Base-by-base conservation (phyloP, 2,888 invertebrate genomes). In the Strigamia crassipes region DNA sequence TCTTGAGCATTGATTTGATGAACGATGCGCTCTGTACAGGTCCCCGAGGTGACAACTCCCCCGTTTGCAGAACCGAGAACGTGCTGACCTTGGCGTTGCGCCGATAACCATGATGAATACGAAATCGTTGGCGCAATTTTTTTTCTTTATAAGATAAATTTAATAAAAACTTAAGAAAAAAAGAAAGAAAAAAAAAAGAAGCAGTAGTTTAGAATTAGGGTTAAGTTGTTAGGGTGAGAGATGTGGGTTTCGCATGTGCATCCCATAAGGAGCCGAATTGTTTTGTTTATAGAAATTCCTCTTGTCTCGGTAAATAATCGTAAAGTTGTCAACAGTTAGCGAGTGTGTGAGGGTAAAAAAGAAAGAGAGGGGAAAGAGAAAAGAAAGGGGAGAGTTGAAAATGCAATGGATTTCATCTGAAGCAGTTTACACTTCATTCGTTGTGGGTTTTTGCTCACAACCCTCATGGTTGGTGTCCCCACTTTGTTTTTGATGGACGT, bases 401-500 rank as follows among this genome's bases (percentile, higher is more conserved):
- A 23, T 73, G 73, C 31, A 73, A 27, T 73, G 73, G 73, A 73
- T 73, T 73, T 73, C 73, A 73, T 73, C 73, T n/a, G 73, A 73
- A 73, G 73, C 73, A 73, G 73, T 73, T 73, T 73, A 73, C 73
- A 73, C 73, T 73, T 73, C 73, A 73, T 73, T 73, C 73, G 73
- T 27, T 73, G 73, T 73, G 73, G 73, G 27, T 73, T 73, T 73
- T 15, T 13, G 27, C 73, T 12, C 73, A 73, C 12, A 73, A 73
- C 27, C 73, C 73, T n/a, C 27, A 31, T 73, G 13, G 13, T 73
- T 73, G 27, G 73, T 73, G 73, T 73, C 73, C 73, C 73, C 73
- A 73, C 73, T 73, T 73, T 73, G 73, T 73, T 73, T 73, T 73
- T 80, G 80, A 80, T 51, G 27, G 51, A 80, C 80, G 80, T 80